Evolutionary conservation across 2,888 invertebrate species (phyloP), one percentile per base, ranked within the genome.

Genomic region (Tetranychus piercei): DNA sequence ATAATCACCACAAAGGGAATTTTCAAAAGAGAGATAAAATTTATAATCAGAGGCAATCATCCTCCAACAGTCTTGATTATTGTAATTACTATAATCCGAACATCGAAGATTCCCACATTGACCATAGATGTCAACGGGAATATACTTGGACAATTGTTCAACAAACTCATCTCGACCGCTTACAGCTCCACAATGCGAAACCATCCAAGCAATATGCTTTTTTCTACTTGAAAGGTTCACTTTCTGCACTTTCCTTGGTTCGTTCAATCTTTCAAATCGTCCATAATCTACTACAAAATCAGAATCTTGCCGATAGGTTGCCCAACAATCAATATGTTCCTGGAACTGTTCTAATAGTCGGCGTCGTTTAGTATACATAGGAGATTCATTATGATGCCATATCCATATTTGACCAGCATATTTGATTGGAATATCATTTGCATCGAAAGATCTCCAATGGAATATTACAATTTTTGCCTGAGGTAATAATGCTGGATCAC

Each of bases 131-230:
- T 82, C 82, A 20, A 82, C 81, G 74, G 77, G 71, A 18, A 83
- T 81, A n/a, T 66, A 75, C 77, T 82, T 81, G 5, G 77, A 75
- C 66, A 83, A 79, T 77, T 83, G 82, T n/a, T 79, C 76, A 6
- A 81, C 83, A 76, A 80, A 82, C 64, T 80, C 80, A 44, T 80
- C 78, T 18, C 83, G 79, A 1, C 80, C 79, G 75, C 82, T 82
- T 20, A 80, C 78, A 6, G 82, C 82, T 6, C 80, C 80, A 76
- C 83, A 83, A 78, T 83, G 83, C n/a, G 82, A 82, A 15, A 82
- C 83, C 77, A 83, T 82, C 83, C 83, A 83, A 1, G 83, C 83
- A 8, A 82, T 82, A 78, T 80, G 78, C 76, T 81, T 81, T 9
- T 9, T 9, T 55, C 7, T 55, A 55, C 55, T 55, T 15, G 55